phyloP scores from a whole-genome alignment of 2,888 invertebrate species.

The Prosapia bicincta region DNA sequence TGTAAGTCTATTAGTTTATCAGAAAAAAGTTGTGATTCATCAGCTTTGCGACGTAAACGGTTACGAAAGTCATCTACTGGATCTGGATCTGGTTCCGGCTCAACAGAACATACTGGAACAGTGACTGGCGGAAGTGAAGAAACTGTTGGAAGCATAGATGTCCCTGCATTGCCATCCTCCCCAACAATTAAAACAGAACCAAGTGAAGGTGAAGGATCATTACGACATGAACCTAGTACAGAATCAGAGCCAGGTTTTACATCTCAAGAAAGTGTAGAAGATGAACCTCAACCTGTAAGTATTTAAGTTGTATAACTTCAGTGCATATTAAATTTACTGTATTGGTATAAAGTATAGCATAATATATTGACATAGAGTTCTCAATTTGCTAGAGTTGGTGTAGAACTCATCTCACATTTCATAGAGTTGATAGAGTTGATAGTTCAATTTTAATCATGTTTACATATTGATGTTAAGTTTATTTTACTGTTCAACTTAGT shows the following conservation, averaged over 20 bases:
- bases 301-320: too few relatives aligned
- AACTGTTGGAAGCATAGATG: constrained; percentile 24
- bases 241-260: constrained; percentile 54
- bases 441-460: too few relatives aligned
- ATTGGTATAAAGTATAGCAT: too few relatives aligned
- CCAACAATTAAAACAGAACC: constrained; percentile 46
- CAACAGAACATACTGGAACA: constrained; percentile 47
- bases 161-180: neutral
- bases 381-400: too few relatives aligned
- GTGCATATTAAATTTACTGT: too few relatives aligned
- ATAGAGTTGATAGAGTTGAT: too few relatives aligned
- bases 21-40: constrained; percentile 50
- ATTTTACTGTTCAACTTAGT: too few relatives aligned
- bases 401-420: too few relatives aligned
- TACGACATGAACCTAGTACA: constrained; percentile 48
- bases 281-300: constrained; percentile 43
- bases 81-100: constrained; percentile 56
- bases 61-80: constrained; percentile 65
- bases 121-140: constrained; percentile 34
- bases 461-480: too few relatives aligned
- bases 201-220: constrained; percentile 43
- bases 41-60: constrained; percentile 60
- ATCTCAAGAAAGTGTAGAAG: constrained; percentile 53
- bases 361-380: too few relatives aligned
- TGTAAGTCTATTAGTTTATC: constrained; percentile 57